phyloP scores from a whole-genome alignment of 2,797 vertebrate genomes.

The Melopsittacus undulatus region DNA sequence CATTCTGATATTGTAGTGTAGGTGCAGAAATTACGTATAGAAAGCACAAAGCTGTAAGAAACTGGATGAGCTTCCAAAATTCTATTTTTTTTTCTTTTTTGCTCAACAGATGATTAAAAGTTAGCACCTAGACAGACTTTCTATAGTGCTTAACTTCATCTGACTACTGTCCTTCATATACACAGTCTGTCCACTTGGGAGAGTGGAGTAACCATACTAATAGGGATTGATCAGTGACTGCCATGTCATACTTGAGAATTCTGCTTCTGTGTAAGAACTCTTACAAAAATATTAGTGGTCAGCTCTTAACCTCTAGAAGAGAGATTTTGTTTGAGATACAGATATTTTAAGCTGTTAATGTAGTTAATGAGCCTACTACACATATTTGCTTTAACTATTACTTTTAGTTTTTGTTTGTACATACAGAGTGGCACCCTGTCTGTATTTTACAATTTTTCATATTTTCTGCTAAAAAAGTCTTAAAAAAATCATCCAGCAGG shows the following conservation, averaged over 20 bases:
- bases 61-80: not conserved
- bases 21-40: not conserved
- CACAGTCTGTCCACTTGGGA: not conserved
- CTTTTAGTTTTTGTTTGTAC: slow-evolving; percentile 1
- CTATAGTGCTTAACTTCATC: not conserved
- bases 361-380: not conserved
- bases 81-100: not conserved
- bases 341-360: not conserved
- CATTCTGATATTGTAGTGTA: not conserved
- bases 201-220: not conserved
- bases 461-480: not conserved
- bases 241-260: not conserved
- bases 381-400: not conserved
- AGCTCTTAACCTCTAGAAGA: not conserved
- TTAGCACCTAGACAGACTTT: not conserved
- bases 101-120: not conserved
- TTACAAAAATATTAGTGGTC: not conserved
- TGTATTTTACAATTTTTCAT: not conserved
- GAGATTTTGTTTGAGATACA: not conserved
- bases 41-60: not conserved
- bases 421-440: not conserved
- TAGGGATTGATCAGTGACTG: not conserved
- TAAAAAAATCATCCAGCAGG: not conserved
- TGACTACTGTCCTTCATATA: not conserved
- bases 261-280: not conserved